Evolutionary conservation across 2,113 vertebrate species (phyloP).

Genomic region (Eolophus roseicapilla): DNA sequence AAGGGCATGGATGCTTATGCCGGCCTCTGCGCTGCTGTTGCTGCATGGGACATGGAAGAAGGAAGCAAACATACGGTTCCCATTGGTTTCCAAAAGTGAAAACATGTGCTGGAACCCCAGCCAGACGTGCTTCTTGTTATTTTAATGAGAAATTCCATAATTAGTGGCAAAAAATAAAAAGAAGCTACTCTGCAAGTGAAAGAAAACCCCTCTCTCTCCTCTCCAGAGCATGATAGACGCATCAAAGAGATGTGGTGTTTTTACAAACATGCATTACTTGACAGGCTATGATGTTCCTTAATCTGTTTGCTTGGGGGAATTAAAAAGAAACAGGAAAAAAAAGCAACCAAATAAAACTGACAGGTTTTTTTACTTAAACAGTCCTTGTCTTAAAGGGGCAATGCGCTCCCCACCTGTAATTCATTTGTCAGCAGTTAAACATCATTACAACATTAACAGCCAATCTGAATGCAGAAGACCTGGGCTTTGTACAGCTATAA

Average conservation of each 20-base stretch:
- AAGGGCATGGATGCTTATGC: background rate
- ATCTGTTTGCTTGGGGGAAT: background rate
- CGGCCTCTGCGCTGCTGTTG: background rate
- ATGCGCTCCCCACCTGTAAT: background rate
- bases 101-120: constrained; percentile 21
- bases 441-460: constrained; percentile 49
- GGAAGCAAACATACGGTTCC: constrained; percentile 6
- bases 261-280: background rate
- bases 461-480: background rate
- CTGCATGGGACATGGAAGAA: background rate
- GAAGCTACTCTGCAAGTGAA: background rate
- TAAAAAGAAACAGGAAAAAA: background rate
- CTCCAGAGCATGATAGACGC: background rate
- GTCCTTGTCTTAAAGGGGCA: background rate
- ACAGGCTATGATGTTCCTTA: background rate
- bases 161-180: constrained; percentile 36
- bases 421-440: constrained; percentile 59
- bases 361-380: background rate
- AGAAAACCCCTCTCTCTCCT: background rate
- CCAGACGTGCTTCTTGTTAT: constrained; percentile 34
- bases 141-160: constrained; percentile 66
- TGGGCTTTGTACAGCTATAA: constrained; percentile 42
- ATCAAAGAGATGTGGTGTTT: constrained; percentile 35
- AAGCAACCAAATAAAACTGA: background rate
- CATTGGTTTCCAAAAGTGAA: constrained; percentile 54